Evolutionary conservation across 92 coral and sea anemone species (phyloP).

Genomic region (Virgularia gustaviana): DNA sequence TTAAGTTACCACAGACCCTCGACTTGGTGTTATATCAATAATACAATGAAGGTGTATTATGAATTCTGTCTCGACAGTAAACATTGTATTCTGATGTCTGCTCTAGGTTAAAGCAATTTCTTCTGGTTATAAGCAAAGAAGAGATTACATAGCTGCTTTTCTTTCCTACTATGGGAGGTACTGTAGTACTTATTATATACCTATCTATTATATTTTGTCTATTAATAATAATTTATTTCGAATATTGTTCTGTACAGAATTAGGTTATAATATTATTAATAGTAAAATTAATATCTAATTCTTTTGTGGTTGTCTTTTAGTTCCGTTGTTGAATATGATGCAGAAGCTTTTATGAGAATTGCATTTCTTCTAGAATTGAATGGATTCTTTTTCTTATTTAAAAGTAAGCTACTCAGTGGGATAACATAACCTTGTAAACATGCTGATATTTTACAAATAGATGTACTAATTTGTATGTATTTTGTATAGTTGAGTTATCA

Average conservation of each 20-base stretch:
- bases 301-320: conserved; percentile 38
- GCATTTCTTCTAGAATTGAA: conserved; percentile 74
- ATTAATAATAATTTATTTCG: neutral
- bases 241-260: too few species aligned
- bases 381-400: conserved; percentile 72
- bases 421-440: too few species aligned
- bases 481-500: conserved; percentile 58
- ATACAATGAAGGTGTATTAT: too few species aligned
- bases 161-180: conserved; percentile 89
- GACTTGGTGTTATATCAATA: too few species aligned
- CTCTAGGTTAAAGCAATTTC: conserved; percentile 71
- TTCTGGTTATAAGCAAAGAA: conserved; percentile 62
- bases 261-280: neutral
- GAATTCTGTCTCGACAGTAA: too few species aligned
- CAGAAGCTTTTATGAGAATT: conserved; percentile 60
- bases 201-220: too few species aligned
- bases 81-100: too few species aligned
- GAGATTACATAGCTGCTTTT: conserved; percentile 75
- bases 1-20: too few species aligned
- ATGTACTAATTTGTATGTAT: neutral
- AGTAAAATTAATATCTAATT: too few species aligned
- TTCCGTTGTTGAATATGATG: conserved; percentile 87
- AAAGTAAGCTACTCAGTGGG: conserved; percentile 64
- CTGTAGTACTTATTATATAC: too few species aligned
- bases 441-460: neutral